Percentiles rank a stretch among this genome's conserved stretches.
Conservation (phyloP, 2,888 invertebrate species). For the Oligia fasciuncula region DNA sequence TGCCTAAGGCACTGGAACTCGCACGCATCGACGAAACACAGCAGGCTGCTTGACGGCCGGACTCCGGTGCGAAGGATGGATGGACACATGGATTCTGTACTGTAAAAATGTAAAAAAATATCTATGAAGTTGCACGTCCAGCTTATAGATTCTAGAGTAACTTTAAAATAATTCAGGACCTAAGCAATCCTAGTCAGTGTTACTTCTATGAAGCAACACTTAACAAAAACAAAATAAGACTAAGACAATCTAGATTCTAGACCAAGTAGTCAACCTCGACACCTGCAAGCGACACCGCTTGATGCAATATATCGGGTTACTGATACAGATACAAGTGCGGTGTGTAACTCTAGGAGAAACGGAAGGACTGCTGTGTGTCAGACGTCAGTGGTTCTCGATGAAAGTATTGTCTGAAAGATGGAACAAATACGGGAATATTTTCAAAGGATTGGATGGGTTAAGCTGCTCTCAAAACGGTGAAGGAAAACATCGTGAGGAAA, state of each 20-base stretch:
- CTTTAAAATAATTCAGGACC: background rate
- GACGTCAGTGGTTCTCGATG: constrained; percentile 7
- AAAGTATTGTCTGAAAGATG: constrained; percentile 6
- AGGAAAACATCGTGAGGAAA: background rate
- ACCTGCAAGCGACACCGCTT: constrained; percentile 76
- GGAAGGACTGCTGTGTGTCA: constrained; percentile 76
- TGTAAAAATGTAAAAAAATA: no score
- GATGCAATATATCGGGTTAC: constrained; percentile 77
- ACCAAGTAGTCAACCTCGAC: constrained; percentile 69
- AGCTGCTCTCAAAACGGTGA: background rate
- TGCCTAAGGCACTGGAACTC: no score
- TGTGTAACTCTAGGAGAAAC: constrained; percentile 82
- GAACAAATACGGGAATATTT: background rate
- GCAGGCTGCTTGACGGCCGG: no score
- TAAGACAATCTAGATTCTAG: constrained; percentile 37
- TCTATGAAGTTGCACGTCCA: no score
- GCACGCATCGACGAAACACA: no score
- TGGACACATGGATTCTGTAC: no score
- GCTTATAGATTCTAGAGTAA: background rate
- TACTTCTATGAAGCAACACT: constrained; percentile 8
- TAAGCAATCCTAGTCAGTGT: background rate
- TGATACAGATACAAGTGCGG: constrained; percentile 78
- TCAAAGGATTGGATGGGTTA: background rate
- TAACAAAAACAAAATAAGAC: constrained; percentile 25
- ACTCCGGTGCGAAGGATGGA: no score